A percentile compares a stretch with the other conserved stretches of the same genome.
phyloP scores from a whole-genome alignment of 2,888 invertebrate species.

The Apotomis turbidana region DNA sequence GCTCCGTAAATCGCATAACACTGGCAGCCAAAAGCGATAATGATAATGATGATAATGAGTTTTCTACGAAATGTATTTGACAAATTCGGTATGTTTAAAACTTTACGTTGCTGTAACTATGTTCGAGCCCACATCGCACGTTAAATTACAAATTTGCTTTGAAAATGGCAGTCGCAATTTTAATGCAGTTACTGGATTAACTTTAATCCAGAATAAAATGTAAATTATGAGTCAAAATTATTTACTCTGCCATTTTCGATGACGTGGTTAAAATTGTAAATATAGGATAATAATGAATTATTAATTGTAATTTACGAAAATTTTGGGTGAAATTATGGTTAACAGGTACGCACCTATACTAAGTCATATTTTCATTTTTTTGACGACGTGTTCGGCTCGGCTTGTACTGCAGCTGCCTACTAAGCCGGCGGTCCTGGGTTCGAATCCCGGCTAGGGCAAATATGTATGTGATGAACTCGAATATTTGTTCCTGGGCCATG shows the following conservation, averaged over 20 bases:
- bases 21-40: not conserved
- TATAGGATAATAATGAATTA: no score
- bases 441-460: no score
- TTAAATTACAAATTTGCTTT: not conserved
- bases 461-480: no score
- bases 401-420: no score
- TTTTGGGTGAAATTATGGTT: no score
- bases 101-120: slow-evolving; percentile 12
- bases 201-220: not conserved
- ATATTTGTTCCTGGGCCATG: no score
- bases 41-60: slow-evolving; percentile 5
- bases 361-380: no score
- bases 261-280: no score
- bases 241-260: not conserved
- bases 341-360: no score
- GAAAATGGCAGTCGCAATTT: not conserved
- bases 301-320: no score
- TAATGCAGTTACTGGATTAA: not conserved
- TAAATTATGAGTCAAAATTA: not conserved
- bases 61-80: not conserved
- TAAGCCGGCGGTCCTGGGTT: no score
- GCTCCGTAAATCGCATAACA: not conserved
- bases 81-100: slow-evolving; percentile 15
- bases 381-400: no score
- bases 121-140: not conserved